Evolutionary conservation across 2,113 vertebrate species (phyloP).

Genomic region (Python bivittatus): DNA sequence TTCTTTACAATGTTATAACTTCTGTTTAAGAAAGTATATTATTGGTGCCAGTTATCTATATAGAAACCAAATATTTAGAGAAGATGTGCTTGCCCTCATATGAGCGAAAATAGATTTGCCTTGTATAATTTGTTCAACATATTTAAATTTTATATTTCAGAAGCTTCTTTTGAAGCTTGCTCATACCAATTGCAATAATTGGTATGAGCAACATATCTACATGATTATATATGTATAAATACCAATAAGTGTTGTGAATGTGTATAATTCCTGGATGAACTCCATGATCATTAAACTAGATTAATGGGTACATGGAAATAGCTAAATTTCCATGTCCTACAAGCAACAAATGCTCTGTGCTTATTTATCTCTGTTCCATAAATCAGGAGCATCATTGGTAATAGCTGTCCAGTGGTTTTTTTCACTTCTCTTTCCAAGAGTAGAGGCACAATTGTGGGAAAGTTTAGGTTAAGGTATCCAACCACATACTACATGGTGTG

Average conservation of each 20-base stretch:
- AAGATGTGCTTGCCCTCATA: neutral
- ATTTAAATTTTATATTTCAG: neutral
- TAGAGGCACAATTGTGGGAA: neutral
- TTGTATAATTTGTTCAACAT: neutral
- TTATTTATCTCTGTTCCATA: neutral
- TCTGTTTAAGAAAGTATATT: constrained; percentile 35
- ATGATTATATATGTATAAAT: neutral
- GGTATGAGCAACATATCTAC: neutral
- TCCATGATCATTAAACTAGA: neutral
- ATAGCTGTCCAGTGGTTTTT: neutral
- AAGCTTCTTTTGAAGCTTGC: neutral
- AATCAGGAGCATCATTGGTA: neutral
- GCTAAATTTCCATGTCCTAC: neutral
- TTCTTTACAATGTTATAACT: constrained; percentile 32
- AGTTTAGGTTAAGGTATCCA: neutral
- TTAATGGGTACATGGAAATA: neutral
- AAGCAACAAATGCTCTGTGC: neutral
- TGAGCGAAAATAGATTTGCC: neutral
- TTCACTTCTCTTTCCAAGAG: neutral
- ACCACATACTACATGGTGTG: neutral
- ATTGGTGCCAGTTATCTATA: constrained; percentile 37
- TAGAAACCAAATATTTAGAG: constrained; percentile 5
- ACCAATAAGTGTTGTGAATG: neutral
- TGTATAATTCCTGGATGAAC: neutral
- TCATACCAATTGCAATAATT: neutral